These are phyloP conservation scores for Tribolium castaneum DNA, from an alignment of 1,140 invertebrate species.

Conservation along the genomic window DNA sequence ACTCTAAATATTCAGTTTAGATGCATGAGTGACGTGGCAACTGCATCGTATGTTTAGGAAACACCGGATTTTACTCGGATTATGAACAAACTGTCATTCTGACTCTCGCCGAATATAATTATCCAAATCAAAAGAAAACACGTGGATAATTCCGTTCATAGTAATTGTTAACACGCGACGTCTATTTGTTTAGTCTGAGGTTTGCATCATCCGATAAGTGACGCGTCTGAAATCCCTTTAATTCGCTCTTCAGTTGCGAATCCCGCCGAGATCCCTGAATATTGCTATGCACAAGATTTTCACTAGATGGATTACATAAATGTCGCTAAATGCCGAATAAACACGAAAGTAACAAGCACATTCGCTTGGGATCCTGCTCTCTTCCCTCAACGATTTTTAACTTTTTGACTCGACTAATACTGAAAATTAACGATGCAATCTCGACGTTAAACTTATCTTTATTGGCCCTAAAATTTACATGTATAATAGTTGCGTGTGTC, in stretches of 20 bases:
- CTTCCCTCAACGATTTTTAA: constrained; percentile 3
- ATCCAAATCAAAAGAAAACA: neutral
- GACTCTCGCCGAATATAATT: neutral
- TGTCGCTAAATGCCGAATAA: constrained; percentile 42
- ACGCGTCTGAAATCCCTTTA: neutral
- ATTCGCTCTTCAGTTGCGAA: neutral
- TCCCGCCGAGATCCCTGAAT: neutral
- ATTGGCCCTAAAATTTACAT: constrained; percentile 24
- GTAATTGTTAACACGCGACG: neutral
- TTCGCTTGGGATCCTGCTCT: neutral
- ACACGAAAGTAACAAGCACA: constrained; percentile 39
- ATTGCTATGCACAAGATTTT: neutral
- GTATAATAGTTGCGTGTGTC: constrained; percentile 18
- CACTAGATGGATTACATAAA: constrained; percentile 33
- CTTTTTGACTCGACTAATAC: neutral
- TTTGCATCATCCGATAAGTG: neutral
- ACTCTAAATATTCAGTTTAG: neutral
- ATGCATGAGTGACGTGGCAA: neutral
- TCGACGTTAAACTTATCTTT: constrained; percentile 30
- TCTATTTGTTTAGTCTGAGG: neutral
- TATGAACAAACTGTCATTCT: neutral
- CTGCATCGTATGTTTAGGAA: constrained; percentile 2
- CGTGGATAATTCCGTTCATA: neutral
- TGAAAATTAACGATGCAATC: constrained; percentile 17
- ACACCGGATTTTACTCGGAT: neutral